Base-by-base conservation (phyloP, 2,113 vertebrate genomes). In the Takifugu bimaculatus region DNA sequence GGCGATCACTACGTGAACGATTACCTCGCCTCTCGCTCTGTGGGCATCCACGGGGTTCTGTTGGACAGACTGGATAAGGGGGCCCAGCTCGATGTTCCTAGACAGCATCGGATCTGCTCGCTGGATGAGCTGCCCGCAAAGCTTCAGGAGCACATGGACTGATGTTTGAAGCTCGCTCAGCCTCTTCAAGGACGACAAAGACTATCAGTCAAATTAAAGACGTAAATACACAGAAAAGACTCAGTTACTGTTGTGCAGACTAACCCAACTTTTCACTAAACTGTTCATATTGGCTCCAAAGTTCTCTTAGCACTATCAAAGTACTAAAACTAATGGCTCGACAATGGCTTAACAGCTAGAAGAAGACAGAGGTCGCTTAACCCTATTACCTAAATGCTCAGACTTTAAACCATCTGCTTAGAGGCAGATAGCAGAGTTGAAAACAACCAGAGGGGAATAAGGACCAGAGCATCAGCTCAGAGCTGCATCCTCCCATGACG, bases 1-100 rank as follows among this genome's bases (percentile, higher is more conserved):
- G 96, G 96, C 6, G 95, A 98, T 13, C 88, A 90, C 59, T 94
- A 93, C 54, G n/a, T 54, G 57, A 90, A 89, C 0, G 96, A 99
- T 65, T 99, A 98, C 62, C 68, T 84, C 13, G 84, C 92, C 0
- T 91, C 96, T 2, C 88, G 83, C 0, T 90, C 90, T 0, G 69
- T 84, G 10, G 96, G 96, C 45, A 94, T 98, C 84, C 89, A 88
- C 2, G 81, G 93, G 65, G 93, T 93, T 68, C 89, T 99, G 26
- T 81, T 98, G 13, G 75, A 76, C 64, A 51, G 87, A 68, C 26
- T 73, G 4, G 57, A 76, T 55, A 48, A 66, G 13, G 50, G 74
- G 0, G 35, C 25, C 3, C 57, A 50, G 28, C 13, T 32, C 2
- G 70, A 84, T 7, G 39, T 92, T 69, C 89, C 88, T 39, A 44